phyloP scores from a whole-genome alignment of 2,113 vertebrate species.

The Petaurus breviceps region DNA sequence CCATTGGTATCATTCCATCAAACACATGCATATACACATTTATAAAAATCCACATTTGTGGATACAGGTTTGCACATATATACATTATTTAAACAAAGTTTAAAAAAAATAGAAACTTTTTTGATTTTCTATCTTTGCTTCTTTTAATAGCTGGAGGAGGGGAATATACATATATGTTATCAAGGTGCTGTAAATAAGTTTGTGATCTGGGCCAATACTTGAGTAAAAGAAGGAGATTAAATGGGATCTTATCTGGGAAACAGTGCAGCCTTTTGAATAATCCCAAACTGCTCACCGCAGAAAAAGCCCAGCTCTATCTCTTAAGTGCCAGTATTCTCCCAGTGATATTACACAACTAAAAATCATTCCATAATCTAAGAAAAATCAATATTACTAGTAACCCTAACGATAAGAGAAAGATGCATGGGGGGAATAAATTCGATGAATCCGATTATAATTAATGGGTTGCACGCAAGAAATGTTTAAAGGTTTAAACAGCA shows the following conservation, averaged over 20 bases:
- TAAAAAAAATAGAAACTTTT: not conserved
- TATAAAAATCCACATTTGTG: not conserved
- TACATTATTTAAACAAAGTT: no score
- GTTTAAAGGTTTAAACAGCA: not conserved
- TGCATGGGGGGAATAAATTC: not conserved
- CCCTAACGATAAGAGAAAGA: not conserved
- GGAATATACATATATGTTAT: not conserved
- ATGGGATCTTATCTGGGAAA: not conserved
- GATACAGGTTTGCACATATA: no score
- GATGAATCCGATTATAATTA: not conserved
- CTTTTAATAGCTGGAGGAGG: not conserved
- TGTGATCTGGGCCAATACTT: not conserved
- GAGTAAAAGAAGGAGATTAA: not conserved
- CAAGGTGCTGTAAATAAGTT: not conserved
- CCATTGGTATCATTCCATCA: not conserved
- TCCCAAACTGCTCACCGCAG: not conserved
- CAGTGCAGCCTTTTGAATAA: not conserved
- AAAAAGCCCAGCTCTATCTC: not conserved
- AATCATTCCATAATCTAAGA: not conserved
- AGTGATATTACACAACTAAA: not conserved
- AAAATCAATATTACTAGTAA: not conserved
- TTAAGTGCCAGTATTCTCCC: not conserved
- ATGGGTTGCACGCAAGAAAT: not conserved
- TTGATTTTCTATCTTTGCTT: not conserved
- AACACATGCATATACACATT: not conserved